Base-by-base conservation (phyloP, 2,113 vertebrate species). In the Cygnus buccinator region DNA sequence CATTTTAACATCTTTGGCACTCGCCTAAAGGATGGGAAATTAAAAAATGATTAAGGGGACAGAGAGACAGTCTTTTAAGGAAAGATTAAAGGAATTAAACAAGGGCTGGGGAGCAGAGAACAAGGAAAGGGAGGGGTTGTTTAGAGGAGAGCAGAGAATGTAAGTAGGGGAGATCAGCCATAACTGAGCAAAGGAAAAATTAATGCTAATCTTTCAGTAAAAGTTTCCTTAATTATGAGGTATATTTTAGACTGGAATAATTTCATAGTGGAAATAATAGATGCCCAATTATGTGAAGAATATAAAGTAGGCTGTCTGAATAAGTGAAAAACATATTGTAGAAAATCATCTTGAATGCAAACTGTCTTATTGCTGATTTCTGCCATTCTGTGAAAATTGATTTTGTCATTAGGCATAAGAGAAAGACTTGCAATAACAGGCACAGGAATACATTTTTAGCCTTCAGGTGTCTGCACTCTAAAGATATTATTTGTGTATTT, bases 1-100 rank as follows among this genome's bases (percentile, higher is more conserved):
- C 66, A n/a, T 94, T 94, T 96, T 96, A 94, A 89, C 74, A 87
- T 97, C 89, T 95, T 95, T 96, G 97, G 94, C 96, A 92, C 55
- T 89, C 4, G 16, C 52, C 75, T 94, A 93, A 91, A 96, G 94
- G 93, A 93, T 92, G 85, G 80, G 93, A 96, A 95, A 96, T 96
- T 96, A 96, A 96, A 95, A 93, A 96, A 95, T 91, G 6, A 92
- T 97, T 94, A 91, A 95, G 87, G 52, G 70, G 81, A 87, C 84
- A 84, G 85, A 93, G 86, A 91, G 58, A 68, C 62, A 13, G 73
- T 84, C 89, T 97, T 93, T 87, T 87, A 96, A 94, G 39, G 63
- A 84, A 96, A 96, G 96, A 97, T 96, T 72, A 96, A 96, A 96
- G 93, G 77, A 84, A 81, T 90, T 95, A 90, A 94, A 76, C n/a